Base-by-base conservation (phyloP, 1,140 invertebrate genomes). In the Stegodyphus dumicola region DNA sequence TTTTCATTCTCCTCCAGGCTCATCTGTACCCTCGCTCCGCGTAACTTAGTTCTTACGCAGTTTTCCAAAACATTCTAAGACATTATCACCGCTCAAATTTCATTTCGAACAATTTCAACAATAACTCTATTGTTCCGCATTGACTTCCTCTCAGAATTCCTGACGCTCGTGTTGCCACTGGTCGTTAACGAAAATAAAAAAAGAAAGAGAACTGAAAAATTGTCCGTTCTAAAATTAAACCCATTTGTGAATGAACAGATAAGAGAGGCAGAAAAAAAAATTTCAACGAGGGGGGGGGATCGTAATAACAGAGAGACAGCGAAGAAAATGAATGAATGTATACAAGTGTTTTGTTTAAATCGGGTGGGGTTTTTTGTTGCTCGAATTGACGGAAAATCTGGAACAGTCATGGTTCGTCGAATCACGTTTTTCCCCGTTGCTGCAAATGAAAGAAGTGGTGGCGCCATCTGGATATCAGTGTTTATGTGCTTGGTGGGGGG, bases 321-420 rank as follows among this genome's bases (percentile, higher is more conserved):
- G 33, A 49, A 51, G 13, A 49, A n/a, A 71, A 49, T 49, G 33
- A 71, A 11, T 71, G 69, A 71, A 71, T 71, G 69, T 71, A 13
- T 51, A 60, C 51, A 15, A 65, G 13, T 6, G 75, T 85, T 85
- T 85, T 85, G 81, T 85, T 76, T 69, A 77, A 85, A 52, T 70
- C 66, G 81, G 81, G 81, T 51, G 81, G 64, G 81, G 73, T 71
- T 84, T 74, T 76, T 84, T 66, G 52, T 74, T 74, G 81, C 60
- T 65, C 48, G 33, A 73, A 33, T 48, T 75, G 60, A 75, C 80
- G 60, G 33, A 74, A 84, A 84, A 83, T 76, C 17, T 84, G 74
- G 81, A 84, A 77, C 81, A 84, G 64, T 84, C 65, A 76, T 49
- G 73, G 15, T 48, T 56, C 64, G 33, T 76, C 60, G 64, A 76